phyloP scores from a whole-genome alignment of 2,113 vertebrate species.

The Madoqua kirkii region DNA sequence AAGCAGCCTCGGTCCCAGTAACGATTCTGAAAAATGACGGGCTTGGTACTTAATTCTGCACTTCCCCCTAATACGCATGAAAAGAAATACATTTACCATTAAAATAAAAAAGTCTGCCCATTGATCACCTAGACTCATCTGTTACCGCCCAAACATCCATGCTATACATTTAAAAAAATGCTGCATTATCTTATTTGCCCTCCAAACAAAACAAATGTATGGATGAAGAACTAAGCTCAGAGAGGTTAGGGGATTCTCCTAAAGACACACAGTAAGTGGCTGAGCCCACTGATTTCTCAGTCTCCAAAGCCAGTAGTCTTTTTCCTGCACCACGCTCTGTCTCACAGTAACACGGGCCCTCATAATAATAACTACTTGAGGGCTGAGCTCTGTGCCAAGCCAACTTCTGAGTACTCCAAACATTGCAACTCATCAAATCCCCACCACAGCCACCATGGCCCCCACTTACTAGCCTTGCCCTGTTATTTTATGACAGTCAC shows the following conservation, averaged over 20 bases:
- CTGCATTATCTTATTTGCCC: neutral
- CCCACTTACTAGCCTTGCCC: neutral
- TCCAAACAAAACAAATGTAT: neutral
- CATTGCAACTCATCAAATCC: too few species aligned
- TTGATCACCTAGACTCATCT: too few species aligned
- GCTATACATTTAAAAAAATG: neutral
- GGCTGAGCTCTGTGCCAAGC: neutral
- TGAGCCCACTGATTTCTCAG: neutral
- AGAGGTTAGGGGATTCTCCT: neutral
- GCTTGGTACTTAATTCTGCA: neutral
- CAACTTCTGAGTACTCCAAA: too few species aligned
- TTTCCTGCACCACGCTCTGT: too few species aligned
- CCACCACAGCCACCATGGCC: neutral
- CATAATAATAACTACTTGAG: neutral
- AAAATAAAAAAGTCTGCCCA: neutral
- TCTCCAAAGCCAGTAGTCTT: neutral
- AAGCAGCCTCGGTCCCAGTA: neutral
- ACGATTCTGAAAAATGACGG: neutral
- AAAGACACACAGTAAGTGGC: neutral
- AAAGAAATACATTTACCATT: neutral
- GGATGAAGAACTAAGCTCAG: neutral
- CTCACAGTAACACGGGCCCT: rapidly evolving
- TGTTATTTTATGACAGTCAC: neutral
- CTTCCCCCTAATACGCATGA: neutral
- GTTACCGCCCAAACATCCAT: rapidly evolving